Evolutionary conservation across 2,888 invertebrate genomes (phyloP), one percentile per base, ranked within the genome.

Genomic region (Drosophila pseudotalamancana): DNA sequence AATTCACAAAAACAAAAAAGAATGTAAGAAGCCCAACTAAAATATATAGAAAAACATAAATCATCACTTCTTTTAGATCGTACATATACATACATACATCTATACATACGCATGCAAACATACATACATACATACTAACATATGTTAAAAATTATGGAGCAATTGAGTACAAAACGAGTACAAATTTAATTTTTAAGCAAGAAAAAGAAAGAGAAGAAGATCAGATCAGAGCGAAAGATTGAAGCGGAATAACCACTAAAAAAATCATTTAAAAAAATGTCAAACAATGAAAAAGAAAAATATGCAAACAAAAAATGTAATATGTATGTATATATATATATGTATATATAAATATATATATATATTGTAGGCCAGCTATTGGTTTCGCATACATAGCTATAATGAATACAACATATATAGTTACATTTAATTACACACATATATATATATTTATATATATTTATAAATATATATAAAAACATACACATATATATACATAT

Each of bases 111-210:
- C 16, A 48, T 54, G 27, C 34, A 54, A 64, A 66, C 68, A 53
- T 60, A 57, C 50, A 70, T 49, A 51, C 51, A 59, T 66, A 66
- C 51, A 70, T 77, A 68, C 66, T 72, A 69, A 65, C 67, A 75
- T 79, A 79, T 11, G 85, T 85, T 85, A 79, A 82, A 77, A 85
- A 77, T 82, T 75, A 87, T 83, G 79, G 87, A 84, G 83, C 86
- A 84, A 87, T 89, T 88, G 82, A 89, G 89, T 89, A 89, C 89
- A 89, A 89, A 89, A 82, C 69, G 71, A 89, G 89, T 89, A 89
- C 89, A 89, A 89, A 89, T 89, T 89, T 88, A 67, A 73, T 62
- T 72, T 77, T 63, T 88, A 88, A 87, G 88, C 68, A 71, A 71
- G 45, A 37, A 67, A 60, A 29, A 67, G 18, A 51, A 35, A 31